Evolutionary conservation across 2,888 invertebrate species (phyloP).

Genomic region (Cyclophora punctaria): DNA sequence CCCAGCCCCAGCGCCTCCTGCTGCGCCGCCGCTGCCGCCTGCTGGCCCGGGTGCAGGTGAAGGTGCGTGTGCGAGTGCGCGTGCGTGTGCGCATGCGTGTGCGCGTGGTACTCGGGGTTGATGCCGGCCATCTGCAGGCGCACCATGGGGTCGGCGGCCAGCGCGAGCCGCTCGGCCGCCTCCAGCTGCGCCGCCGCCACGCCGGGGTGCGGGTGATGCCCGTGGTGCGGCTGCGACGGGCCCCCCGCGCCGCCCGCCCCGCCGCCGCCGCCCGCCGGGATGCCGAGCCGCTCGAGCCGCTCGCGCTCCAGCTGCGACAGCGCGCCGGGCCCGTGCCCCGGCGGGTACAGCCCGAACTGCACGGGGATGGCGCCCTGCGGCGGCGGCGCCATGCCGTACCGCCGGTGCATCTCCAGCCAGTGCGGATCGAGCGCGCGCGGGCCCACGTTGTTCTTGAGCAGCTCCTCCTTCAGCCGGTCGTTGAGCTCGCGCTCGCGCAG

Average conservation of each 20-base stretch:
- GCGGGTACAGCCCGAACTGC: conserved; percentile 83
- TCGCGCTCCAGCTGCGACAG: conserved; percentile 91
- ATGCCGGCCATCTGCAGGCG: conserved; percentile 95
- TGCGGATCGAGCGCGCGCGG: conserved; percentile 83
- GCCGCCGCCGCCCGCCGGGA: conserved; percentile 77
- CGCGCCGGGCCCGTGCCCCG: conserved; percentile 79
- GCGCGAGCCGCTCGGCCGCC: conserved; percentile 85
- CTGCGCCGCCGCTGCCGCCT: conserved; percentile 71
- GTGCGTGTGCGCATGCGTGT: conserved; percentile 93
- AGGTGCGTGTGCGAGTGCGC: conserved; percentile 93
- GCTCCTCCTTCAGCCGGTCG: conserved; percentile 91
- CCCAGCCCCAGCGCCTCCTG: conserved; percentile 81
- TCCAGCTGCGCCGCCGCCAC: conserved; percentile 79
- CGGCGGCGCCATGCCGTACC: conserved; percentile 79
- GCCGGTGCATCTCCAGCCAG: conserved; percentile 92
- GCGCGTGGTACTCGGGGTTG: conserved; percentile 91
- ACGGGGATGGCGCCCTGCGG: conserved; percentile 80
- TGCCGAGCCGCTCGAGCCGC: conserved; percentile 87
- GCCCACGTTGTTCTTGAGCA: conserved; percentile 82
- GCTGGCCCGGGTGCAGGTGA: conserved; percentile 85
- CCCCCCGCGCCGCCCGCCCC: conserved; percentile 70
- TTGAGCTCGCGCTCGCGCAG: conserved; percentile 86
- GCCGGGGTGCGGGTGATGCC: conserved; percentile 72
- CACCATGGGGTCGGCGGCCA: conserved; percentile 94
- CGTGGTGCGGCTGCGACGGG: conserved; percentile 62